Evolutionary conservation across 2,888 invertebrate species (phyloP), one percentile per base, ranked within the genome.

Genomic region (Meteorus colon): DNA sequence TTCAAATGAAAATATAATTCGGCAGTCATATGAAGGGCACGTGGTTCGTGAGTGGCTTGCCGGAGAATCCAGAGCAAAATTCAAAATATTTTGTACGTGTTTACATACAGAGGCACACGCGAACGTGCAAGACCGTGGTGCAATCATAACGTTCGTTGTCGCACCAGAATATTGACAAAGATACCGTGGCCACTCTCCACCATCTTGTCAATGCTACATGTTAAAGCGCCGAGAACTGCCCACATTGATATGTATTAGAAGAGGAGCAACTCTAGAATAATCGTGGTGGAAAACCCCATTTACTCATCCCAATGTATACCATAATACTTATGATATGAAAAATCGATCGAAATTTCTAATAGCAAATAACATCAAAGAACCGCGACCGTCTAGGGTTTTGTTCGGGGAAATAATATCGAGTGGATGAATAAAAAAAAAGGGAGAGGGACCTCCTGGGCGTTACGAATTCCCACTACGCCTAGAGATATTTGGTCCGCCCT

Each of bases 211-310:
- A 55, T 37, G 67, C 16, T 67, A 24, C 27, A 59, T 59, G 27
- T 51, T 55, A 1, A n/a, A 55, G 24, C 12, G 12, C 6, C n/a
- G n/a, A 37, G 37, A 19, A 48, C 41, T 65, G 60, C 59, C 4
- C 59, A 72, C 66, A 72, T 76, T 76, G 76, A 76, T 76, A 76
- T 76, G 76, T 76, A 76, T 71, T 31, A 66, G 63, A 66, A 66
- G 16, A 31, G 45, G 65, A 75, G 72, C 72, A 63, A 72, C 34
- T 70, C 69, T 70, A 34, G 48, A 65, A 72, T 63, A 27, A 14
- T 12, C 27, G 60, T 72, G 63, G 48, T 48, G 41, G n/a, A 3
- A 65, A n/a, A 37, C 19, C 37, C 37, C 41, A 65, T 65, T 65
- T 19, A 37, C 55, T 59, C 16, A 71, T 67, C 41, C 60, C 27